Percentiles rank a stretch among this genome's conserved stretches.
Evolutionary conservation across 1,140 invertebrate species (phyloP).

Genomic region (Drosophila sucinea): DNA sequence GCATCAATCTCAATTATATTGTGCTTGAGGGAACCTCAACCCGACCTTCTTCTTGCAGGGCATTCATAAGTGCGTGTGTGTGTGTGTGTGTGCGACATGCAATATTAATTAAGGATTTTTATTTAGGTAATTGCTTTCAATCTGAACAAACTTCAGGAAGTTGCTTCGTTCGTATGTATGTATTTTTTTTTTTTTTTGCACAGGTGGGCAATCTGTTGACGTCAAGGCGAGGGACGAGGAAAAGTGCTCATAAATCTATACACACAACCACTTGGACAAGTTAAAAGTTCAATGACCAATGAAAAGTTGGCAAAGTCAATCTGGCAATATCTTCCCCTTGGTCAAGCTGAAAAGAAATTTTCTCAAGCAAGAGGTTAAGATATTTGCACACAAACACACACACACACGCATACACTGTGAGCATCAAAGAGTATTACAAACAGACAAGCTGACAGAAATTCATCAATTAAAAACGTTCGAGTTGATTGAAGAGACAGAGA

Average conservation of each 20-base stretch:
- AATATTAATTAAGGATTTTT: conserved; percentile 78
- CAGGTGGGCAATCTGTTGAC: conserved; percentile 24
- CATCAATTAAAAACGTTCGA: conserved; percentile 68
- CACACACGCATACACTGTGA: neutral
- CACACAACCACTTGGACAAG: conserved; percentile 31
- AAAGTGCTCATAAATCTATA: conserved; percentile 42
- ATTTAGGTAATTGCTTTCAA: conserved; percentile 72
- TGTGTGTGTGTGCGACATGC: conserved; percentile 56
- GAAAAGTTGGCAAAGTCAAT: conserved; percentile 44
- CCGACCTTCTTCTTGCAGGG: neutral
- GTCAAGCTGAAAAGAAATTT: conserved; percentile 34
- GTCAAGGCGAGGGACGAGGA: conserved; percentile 18
- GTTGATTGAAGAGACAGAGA: conserved; percentile 1
- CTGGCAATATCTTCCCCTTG: conserved; percentile 51
- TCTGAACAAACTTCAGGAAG: conserved; percentile 44
- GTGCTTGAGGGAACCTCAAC: conserved; percentile 42
- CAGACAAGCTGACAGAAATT: conserved; percentile 57
- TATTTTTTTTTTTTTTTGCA: neutral
- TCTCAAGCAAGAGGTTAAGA: conserved; percentile 51
- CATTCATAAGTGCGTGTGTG: neutral
- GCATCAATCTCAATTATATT: conserved; percentile 76
- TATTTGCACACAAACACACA: conserved; percentile 23
- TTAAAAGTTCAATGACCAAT: conserved; percentile 61
- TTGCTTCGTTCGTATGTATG: neutral
- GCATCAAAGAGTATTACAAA: conserved; percentile 41